Evolutionary conservation across 1,140 invertebrate species (phyloP).

Genomic region (Zophobas morio): DNA sequence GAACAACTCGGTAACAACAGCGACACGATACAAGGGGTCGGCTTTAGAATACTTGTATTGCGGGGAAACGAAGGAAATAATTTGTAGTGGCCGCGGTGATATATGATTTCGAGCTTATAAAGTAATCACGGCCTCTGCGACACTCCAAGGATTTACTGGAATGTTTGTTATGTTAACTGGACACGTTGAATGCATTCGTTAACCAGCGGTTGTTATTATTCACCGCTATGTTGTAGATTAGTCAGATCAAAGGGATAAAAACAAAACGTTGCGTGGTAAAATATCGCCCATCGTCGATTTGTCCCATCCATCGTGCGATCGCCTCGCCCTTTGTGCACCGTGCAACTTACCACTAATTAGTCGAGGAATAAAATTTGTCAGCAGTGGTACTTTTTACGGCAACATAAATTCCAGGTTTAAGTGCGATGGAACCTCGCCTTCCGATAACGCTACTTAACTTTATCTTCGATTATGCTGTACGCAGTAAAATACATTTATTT

Average conservation of each 20-base stretch:
- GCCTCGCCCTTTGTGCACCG: neutral
- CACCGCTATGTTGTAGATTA: conserved; percentile 51
- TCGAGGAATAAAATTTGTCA: conserved; percentile 21
- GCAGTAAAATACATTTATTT: conserved; percentile 34
- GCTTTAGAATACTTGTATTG: conserved; percentile 30
- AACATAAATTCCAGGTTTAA: conserved; percentile 28
- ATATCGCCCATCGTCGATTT: conserved; percentile 37
- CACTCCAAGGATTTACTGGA: conserved; percentile 52
- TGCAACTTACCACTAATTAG: conserved; percentile 28
- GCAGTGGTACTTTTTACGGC: conserved; percentile 31
- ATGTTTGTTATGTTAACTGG: conserved; percentile 51
- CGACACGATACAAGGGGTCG: conserved; percentile 25
- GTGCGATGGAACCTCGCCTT: conserved; percentile 4
- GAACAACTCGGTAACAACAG: conserved; percentile 21
- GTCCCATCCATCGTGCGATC: conserved; percentile 2
- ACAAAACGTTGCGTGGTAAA: conserved; percentile 49
- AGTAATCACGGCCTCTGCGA: conserved; percentile 52
- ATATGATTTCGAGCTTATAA: conserved; percentile 52
- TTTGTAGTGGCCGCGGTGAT: conserved; percentile 50
- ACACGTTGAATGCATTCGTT: conserved; percentile 52
- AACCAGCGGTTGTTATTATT: conserved; percentile 53
- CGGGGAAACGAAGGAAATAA: conserved; percentile 51
- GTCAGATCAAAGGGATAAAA: conserved; percentile 46
- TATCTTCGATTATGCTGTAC: conserved; percentile 27
- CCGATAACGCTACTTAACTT: conserved; percentile 27